phyloP scores from a whole-genome alignment of 2,797 vertebrate species.

The Tadarida brasiliensis region DNA sequence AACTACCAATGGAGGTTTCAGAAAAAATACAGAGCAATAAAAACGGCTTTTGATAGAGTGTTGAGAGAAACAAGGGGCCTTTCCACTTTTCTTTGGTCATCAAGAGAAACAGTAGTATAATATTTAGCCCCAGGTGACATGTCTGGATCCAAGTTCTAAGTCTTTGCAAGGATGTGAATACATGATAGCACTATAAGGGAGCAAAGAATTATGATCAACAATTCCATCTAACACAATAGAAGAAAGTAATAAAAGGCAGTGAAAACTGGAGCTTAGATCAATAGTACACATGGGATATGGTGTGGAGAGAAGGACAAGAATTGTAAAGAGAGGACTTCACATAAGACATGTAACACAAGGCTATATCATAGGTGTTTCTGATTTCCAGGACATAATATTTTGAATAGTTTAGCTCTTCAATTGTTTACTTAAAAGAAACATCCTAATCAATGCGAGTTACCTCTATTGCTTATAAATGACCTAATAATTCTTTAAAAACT shows the following conservation, averaged over 20 bases:
- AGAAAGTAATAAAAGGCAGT: neutral
- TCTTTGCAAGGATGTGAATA: slow-evolving; percentile 1
- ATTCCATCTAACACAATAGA: slow-evolving; percentile 22
- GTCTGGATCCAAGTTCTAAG: neutral
- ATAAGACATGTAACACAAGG: neutral
- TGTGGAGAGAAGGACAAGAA: slow-evolving; percentile 16
- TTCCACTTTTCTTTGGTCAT: neutral
- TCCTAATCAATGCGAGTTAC: neutral
- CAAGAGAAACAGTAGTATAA: neutral
- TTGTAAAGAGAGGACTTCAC: neutral
- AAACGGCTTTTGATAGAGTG: neutral
- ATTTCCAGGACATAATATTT: slow-evolving; percentile 5
- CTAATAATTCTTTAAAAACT: slow-evolving; percentile 31
- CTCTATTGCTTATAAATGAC: slow-evolving; percentile 9
- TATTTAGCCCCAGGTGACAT: neutral
- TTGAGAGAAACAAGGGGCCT: neutral
- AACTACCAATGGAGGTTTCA: neutral
- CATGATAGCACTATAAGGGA: neutral
- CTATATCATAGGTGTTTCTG: neutral
- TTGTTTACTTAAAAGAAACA: slow-evolving; percentile 24
- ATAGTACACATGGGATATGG: neutral
- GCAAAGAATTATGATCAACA: neutral
- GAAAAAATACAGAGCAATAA: slow-evolving; percentile 21
- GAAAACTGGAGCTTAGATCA: neutral
- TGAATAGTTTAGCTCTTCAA: slow-evolving; percentile 18